Evolutionary conservation across 2,113 vertebrate genomes (phyloP), one percentile per base, ranked within the genome.

Genomic region (Piprites chloris): DNA sequence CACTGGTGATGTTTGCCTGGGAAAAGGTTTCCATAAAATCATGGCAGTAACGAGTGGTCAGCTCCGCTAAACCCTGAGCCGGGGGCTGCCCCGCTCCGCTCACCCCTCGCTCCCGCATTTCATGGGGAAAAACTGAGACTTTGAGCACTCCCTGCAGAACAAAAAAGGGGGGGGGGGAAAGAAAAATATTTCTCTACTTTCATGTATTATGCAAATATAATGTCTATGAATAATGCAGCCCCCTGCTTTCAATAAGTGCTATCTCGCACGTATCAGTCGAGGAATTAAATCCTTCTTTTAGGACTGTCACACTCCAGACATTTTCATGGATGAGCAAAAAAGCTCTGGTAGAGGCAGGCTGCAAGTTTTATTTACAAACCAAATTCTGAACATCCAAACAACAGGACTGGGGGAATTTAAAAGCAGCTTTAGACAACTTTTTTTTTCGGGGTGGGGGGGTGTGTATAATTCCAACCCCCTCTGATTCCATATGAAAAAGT

Each of bases 141-240:
- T 37, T 0, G 37, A 92, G 69, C 73, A 27, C 50, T 76, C 26
- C 33, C 44, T 28, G 2, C 77, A 8, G 18, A 71, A 73, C 1
- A 16, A 77, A 80, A 90, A 46, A 6, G 30, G 21, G n/a, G n/a
- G n/a, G n/a, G n/a, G n/a, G n/a, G 50, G 12, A 9, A 22, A 52
- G 41, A 73, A 69, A 59, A 24, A n/a, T 33, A 16, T 32, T 67
- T 88, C 62, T 44, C 91, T 58, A 13, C 74, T 94, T 37, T 46
- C 88, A 90, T 85, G 92, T 87, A 92, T 95, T 94, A 95, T 93
- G 90, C 73, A 96, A 93, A 96, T 76, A 8, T 5, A 39, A 5
- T 26, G 67, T 39, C 35, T 56, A 93, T 96, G 93, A 97, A 89
- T 95, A 95, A 96, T 72, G 93, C 1, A 30, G 68, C 73, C 75